These are phyloP conservation scores for Schrankia costaestrigalis DNA, from an alignment of 2,888 invertebrate species.

Conservation along the genomic window DNA sequence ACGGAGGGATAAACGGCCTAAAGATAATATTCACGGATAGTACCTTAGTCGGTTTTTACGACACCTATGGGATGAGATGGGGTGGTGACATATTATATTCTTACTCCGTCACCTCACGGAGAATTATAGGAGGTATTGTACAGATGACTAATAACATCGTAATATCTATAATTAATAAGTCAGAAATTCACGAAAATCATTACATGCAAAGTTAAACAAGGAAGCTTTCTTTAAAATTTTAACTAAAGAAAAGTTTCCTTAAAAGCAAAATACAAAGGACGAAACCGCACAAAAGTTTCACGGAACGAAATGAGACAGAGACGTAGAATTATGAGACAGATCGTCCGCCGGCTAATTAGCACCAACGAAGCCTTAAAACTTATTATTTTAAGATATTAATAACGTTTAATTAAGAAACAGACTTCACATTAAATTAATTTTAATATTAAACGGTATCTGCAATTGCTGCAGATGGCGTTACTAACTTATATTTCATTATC, in stretches of 20 bases:
- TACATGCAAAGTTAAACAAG: conserved; percentile 4
- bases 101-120: no score
- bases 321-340: conserved; percentile 27
- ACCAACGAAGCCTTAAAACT: conserved; percentile 31
- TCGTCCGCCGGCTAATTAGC: conserved; percentile 30
- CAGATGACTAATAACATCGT: no score
- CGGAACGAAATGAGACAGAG: conserved; percentile 17
- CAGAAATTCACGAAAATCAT: neutral
- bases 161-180: no score
- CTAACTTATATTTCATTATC: no score
- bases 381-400: conserved; percentile 38
- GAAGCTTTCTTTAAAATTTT: conserved; percentile 11
- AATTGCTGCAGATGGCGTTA: conserved; percentile 7
- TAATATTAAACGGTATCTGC: conserved; percentile 31
- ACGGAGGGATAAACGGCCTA: no score
- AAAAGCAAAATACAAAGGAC: conserved; percentile 25
- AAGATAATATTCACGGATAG: no score
- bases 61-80: no score
- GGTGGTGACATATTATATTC: no score
- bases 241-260: conserved; percentile 13
- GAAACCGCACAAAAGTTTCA: conserved; percentile 31
- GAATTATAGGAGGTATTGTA: no score
- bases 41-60: no score
- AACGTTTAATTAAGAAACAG: conserved; percentile 38
- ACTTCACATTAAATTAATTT: conserved; percentile 27